Base-by-base conservation (phyloP, 2,888 invertebrate species). In the Tiliacea citrago region DNA sequence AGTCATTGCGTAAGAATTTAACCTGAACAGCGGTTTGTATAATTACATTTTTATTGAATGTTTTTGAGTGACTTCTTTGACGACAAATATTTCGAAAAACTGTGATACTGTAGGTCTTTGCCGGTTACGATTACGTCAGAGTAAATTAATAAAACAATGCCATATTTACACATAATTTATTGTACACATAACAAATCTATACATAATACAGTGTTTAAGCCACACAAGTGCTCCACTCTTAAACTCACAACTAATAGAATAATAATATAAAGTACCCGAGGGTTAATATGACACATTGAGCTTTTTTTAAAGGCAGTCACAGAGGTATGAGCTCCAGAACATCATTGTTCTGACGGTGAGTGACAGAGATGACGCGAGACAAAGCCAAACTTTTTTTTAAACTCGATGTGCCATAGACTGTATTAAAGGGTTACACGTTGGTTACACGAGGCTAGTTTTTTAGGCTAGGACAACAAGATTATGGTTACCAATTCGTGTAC, bases 121-220 rank as follows among this genome's bases (percentile, higher is more conserved):
- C 5, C 39, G 39, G 39, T 39, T 5, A 4, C 39, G 2, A 35
- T 35, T n/a, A n/a, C n/a, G n/a, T n/a, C n/a, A 39, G 5, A 39
- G 39, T 6, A 39, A 39, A 39, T 39, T 39, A 39, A 39, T 39
- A 39, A 39, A 39, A 39, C 39, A 39, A 6, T 39, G 39, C 39
- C 39, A 39, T 69, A 73, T 65, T 80, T 79, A 74, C 74, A 79
- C 58, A 74, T 73, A 1, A 65, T 80, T 80, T 79, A 79, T 68
- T 79, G 53, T 68, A 74, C 58, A 45, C 35, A 35, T 47, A 73
- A 77, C 42, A 78, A 78, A 60, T 77, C 49, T 73, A 80, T 73
- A 79, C 47, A 72, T 57, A 73, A 21, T 16, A n/a, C 8, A 42
- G 74, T 79, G 78, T 73, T 60, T 12, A 80, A 80, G 79, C 75